Conservation (phyloP, 1,140 invertebrate genomes). For the Papilio xuthus region DNA sequence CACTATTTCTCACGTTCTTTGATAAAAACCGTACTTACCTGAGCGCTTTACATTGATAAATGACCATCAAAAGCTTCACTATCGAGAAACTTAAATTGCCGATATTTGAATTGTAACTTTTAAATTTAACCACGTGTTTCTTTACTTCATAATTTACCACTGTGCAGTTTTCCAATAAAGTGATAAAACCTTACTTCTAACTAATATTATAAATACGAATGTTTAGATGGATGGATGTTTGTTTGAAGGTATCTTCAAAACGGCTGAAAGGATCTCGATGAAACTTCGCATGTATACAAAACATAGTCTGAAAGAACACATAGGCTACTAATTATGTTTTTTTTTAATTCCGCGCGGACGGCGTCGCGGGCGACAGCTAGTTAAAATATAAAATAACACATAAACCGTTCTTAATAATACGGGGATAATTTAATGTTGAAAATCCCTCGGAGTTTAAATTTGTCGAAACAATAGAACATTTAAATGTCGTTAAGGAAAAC, state of each 20-base stretch:
- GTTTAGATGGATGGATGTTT: too few species aligned
- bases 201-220: too few species aligned
- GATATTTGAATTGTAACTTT: background rate
- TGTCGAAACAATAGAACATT: conserved; percentile 11
- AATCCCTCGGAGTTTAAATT: background rate
- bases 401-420: too few species aligned
- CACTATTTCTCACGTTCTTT: background rate
- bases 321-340: too few species aligned
- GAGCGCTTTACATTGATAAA: background rate
- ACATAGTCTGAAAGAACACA: too few species aligned
- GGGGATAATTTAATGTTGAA: conserved; percentile 3
- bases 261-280: too few species aligned
- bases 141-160: background rate
- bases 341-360: too few species aligned
- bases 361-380: too few species aligned
- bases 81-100: background rate
- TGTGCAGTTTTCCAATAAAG: background rate
- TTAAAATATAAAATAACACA: too few species aligned
- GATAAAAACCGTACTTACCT: background rate
- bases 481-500: conserved; percentile 19
- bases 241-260: too few species aligned
- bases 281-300: too few species aligned
- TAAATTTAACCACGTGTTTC: background rate
- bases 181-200: too few species aligned
- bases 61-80: background rate